Evolutionary conservation across 2,113 vertebrate species (phyloP).

Genomic region (Tyrannus savana): DNA sequence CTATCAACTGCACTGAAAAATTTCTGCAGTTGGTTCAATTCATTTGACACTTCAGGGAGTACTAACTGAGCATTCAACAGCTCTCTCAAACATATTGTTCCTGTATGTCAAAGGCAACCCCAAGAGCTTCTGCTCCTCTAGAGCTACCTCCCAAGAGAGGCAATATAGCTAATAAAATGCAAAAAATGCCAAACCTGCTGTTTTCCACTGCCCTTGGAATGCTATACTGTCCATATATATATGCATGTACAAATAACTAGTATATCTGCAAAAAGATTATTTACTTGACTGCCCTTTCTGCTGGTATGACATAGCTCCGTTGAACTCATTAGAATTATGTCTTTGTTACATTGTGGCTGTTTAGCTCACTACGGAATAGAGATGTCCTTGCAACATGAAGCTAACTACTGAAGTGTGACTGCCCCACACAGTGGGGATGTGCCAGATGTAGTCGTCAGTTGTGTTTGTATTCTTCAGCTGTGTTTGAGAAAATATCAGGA

Average conservation of each 20-base stretch:
- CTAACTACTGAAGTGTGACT: neutral
- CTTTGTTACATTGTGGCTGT: neutral
- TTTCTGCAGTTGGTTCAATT: conserved; percentile 20
- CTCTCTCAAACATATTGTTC: conserved; percentile 12
- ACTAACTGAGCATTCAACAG: conserved; percentile 28
- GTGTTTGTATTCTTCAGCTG: neutral
- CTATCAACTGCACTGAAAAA: neutral
- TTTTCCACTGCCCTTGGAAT: neutral
- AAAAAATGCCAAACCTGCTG: neutral
- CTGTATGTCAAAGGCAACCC: neutral
- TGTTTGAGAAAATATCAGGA: neutral
- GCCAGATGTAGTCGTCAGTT: neutral
- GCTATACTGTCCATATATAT: neutral
- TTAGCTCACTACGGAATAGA: neutral
- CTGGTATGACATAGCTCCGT: neutral
- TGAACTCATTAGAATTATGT: neutral
- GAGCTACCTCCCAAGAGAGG: neutral
- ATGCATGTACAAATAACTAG: neutral
- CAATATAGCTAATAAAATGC: neutral
- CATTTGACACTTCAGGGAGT: neutral
- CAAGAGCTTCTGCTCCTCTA: neutral
- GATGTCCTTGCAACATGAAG: neutral
- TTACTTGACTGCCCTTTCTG: neutral
- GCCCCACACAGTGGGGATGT: neutral
- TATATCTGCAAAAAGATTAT: neutral